Conservation (phyloP, 2,113 vertebrate genomes). For the Microtus ochrogaster region DNA sequence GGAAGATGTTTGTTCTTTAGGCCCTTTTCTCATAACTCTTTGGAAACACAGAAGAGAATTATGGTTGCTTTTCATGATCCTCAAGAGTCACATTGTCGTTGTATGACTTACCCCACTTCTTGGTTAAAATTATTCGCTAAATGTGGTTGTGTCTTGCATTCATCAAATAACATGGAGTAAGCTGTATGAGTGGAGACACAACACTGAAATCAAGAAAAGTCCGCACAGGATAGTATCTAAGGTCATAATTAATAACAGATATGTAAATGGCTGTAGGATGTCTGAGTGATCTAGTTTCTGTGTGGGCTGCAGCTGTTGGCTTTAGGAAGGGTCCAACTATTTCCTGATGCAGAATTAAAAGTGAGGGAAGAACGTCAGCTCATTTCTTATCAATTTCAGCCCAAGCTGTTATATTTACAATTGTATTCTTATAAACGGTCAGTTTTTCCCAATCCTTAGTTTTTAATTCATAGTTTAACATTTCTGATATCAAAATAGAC, state of each 20-base stretch:
- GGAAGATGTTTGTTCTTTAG: neutral
- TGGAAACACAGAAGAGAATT: neutral
- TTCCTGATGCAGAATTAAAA: conserved; percentile 26
- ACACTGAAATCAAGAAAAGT: neutral
- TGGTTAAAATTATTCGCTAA: neutral
- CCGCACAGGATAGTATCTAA: neutral
- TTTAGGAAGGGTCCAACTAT: conserved; percentile 11
- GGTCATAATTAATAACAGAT: neutral
- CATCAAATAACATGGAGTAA: neutral
- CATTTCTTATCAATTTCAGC: neutral
- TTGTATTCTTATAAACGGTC: neutral
- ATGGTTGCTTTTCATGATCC: neutral
- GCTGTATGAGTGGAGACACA: neutral
- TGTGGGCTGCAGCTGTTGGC: neutral
- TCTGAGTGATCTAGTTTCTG: neutral
- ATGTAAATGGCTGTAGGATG: neutral
- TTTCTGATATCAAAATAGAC: neutral
- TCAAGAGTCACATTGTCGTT: neutral
- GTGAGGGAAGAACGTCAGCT: neutral
- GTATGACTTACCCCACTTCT: neutral
- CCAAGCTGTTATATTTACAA: conserved; percentile 29
- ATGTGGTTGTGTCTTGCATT: neutral
- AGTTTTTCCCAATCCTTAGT: neutral
- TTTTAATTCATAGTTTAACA: neutral
- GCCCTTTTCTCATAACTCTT: neutral